Evolutionary conservation across 2,888 invertebrate genomes (phyloP).

Genomic region (Aspidiotus rigidus): DNA sequence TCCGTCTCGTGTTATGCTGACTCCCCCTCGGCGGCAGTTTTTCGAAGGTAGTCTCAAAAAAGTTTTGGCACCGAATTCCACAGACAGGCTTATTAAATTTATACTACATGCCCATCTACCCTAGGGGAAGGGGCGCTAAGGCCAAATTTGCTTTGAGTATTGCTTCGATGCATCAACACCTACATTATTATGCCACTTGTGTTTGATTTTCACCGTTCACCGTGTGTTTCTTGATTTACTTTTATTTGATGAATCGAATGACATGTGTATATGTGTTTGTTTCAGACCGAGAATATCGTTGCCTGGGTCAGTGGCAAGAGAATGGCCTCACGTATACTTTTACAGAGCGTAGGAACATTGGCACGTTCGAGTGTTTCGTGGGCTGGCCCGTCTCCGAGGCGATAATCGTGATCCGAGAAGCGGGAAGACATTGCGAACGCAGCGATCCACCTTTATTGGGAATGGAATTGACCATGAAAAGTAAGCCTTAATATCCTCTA

Average conservation of each 20-base stretch:
- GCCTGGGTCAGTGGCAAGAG: slow-evolving; percentile 59
- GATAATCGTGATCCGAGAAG: slow-evolving; percentile 57
- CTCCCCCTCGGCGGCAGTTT: too few relatives aligned
- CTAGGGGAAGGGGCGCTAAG: too few relatives aligned
- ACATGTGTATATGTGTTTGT: slow-evolving; percentile 12
- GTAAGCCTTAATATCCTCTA: slow-evolving; percentile 39
- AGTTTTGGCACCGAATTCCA: neutral
- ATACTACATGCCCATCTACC: too few relatives aligned
- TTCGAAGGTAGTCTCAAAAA: slow-evolving; percentile 2
- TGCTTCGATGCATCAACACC: too few relatives aligned
- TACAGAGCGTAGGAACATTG: slow-evolving; percentile 54
- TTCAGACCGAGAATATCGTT: slow-evolving; percentile 54
- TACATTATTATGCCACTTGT: too few relatives aligned
- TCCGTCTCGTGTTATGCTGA: too few relatives aligned
- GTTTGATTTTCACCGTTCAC: too few relatives aligned
- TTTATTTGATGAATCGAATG: too few relatives aligned
- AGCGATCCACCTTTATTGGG: slow-evolving; percentile 51
- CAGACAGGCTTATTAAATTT: too few relatives aligned
- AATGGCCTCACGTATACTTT: slow-evolving; percentile 54
- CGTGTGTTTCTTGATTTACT: too few relatives aligned
- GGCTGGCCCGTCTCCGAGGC: slow-evolving; percentile 52
- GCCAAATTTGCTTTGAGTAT: too few relatives aligned
- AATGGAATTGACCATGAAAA: slow-evolving; percentile 53
- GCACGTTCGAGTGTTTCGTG: slow-evolving; percentile 57
- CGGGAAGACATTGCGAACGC: slow-evolving; percentile 55